Percentiles rank a stretch among this genome's conserved stretches.
These are phyloP conservation scores for Amblyraja radiata DNA, from an alignment of 2,797 vertebrate species.

Conservation along the genomic window DNA sequence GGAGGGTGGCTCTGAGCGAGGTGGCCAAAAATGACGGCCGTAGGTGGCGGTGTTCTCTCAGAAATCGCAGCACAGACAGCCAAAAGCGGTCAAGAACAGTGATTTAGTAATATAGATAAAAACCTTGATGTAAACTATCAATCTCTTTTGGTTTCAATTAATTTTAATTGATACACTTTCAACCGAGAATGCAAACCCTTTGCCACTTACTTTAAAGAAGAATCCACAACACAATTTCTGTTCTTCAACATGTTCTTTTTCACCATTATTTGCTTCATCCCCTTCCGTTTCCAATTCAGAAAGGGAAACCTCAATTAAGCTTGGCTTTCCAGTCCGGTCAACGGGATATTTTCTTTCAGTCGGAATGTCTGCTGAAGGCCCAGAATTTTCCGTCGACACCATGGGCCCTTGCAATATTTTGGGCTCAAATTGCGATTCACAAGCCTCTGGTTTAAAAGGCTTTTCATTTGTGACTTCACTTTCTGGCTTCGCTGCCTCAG, in stretches of 20 bases:
- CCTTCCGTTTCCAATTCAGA: slow-evolving; percentile 65
- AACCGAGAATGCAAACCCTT: background rate
- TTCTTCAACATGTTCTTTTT: slow-evolving; percentile 65
- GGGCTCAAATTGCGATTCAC: slow-evolving; percentile 66
- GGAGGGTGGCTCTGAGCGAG: too few species aligned
- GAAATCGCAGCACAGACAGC: too few species aligned
- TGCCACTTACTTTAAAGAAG: slow-evolving; percentile 84
- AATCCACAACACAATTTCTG: slow-evolving; percentile 88
- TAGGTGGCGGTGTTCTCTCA: too few species aligned
- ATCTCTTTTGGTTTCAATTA: background rate
- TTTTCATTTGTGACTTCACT: background rate
- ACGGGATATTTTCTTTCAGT: slow-evolving; percentile 59
- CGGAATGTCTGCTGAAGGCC: slow-evolving; percentile 71
- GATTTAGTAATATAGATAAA: too few species aligned
- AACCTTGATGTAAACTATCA: too few species aligned
- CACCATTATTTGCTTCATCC: slow-evolving; percentile 59
- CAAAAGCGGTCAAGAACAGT: too few species aligned
- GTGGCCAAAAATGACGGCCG: too few species aligned
- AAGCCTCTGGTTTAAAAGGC: slow-evolving; percentile 41
- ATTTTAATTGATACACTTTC: background rate
- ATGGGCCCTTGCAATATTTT: slow-evolving; percentile 78
- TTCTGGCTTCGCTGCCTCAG: background rate
- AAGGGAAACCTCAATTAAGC: slow-evolving; percentile 84
- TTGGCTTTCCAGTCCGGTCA: slow-evolving; percentile 59
- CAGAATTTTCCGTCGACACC: slow-evolving; percentile 72